Base-by-base conservation (phyloP, 2,113 vertebrate species). In the Pluvianellus socialis region DNA sequence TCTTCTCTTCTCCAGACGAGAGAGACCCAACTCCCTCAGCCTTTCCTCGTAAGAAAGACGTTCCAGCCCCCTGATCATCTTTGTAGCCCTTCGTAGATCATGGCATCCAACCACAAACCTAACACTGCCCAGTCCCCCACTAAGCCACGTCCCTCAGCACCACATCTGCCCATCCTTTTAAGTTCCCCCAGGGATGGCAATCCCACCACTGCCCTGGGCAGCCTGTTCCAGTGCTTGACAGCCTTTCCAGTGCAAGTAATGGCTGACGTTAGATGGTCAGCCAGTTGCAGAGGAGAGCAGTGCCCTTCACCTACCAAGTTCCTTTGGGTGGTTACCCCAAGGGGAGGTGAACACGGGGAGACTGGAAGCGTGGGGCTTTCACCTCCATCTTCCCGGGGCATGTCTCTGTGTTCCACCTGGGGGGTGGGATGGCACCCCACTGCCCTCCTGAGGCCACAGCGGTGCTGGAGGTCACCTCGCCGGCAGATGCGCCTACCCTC, bases 341-440 rank as follows among this genome's bases (percentile, higher is more conserved):
- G 32, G 2, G 2, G 18, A 28, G 22, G 10, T 21, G 61, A 40
- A 15, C 13, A 22, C 0, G 1, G 7, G 7, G 21, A 8, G 18
- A 32, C 28, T 28, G 38, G 30, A 70, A 40, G 18, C 4, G 0
- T 40, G 33, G 19, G 22, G 16, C 13, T 73, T 62, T 73, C 23
- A 61, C 38, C 9, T 33, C n/a, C 42, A 8, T 28, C 35, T n/a
- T 65, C 63, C 26, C 32, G 26, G 7, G 12, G 14, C 20, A 20
- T 24, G 28, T 45, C 30, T 22, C 42, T 38, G 6, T 55, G 28
- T 65, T 52, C 10, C 27, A 38, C 16, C 9, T 21, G 24, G 9
- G 4, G 1, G 0, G 44, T 44, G 4, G 45, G 14, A 15, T 27
- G 15, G 40, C 14, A 38, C 22, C 44, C 3, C 1, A 3, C n/a